Base-by-base conservation (phyloP, 2,797 vertebrate genomes). In the Amblyraja radiata region DNA sequence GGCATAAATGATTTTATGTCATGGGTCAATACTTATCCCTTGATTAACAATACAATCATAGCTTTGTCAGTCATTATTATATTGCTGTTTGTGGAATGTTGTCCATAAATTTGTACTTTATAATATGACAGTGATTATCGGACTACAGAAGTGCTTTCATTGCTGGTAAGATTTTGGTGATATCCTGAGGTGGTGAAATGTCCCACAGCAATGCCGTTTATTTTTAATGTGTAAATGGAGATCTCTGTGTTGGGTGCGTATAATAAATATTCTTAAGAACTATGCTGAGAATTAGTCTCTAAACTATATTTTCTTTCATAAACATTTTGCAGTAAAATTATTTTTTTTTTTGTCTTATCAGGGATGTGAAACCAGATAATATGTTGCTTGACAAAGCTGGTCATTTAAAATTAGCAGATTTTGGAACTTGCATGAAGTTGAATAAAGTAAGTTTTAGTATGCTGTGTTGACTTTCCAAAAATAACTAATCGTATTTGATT, bases 361-460 rank as follows among this genome's bases (percentile, higher is more conserved):
- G 99, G 96, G 99, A 99, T 94, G 98, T 99, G 95, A 99, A 99
- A 95, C 99, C 99, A 94, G 98, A 99, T 96, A 99, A 99, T 96
- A 99, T 99, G 99, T 97, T 99, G 96, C 97, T 99, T 94, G 99
- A 99, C 96, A 99, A 99, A 96, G 96, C 97, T 94, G 99, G 99
- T 94, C 99, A 99, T 96, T 96, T 99, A 96, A 99, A 99, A 96
- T 97, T 99, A 95, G 99, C 99, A 93, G 99, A 99, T 96, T 99
- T 99, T 96, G 99, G 99, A 96, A 99, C 98, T 96, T 99, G 99
- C 95, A 99, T 99, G 99, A 99, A 99, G 97, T 99, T 99, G 99
- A 99, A 99, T 95, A 98, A 99, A 98, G 99, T 99, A 97, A 95
- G 94, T 93, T 76, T 14, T 16, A 28, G 13, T 94, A 90, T 94